These are phyloP conservation scores for Polietes domitor DNA, from an alignment of 2,888 invertebrate species.

Conservation along the genomic window DNA sequence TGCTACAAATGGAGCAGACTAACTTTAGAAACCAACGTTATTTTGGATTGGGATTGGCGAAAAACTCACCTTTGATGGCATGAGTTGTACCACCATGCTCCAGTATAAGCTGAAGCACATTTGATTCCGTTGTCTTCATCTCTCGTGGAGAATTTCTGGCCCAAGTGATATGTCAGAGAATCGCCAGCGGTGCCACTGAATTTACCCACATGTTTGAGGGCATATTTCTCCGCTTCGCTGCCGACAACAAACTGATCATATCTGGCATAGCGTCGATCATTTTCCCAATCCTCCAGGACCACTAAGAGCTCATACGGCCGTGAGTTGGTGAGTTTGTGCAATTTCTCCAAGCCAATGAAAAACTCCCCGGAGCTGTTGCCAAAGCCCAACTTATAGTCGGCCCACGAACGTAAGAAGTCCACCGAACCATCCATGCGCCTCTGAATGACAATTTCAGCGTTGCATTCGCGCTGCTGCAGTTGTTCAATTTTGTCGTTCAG, in stretches of 20 bases:
- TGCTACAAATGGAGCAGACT: too few species aligned
- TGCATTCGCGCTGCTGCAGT: background rate
- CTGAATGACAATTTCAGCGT: slow-evolving; percentile 83
- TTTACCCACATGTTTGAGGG: slow-evolving; percentile 84
- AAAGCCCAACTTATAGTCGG: slow-evolving; percentile 86
- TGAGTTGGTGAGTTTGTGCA: slow-evolving; percentile 81
- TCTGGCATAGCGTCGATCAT: slow-evolving; percentile 82
- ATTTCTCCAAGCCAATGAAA: slow-evolving; percentile 86
- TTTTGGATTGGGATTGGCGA: too few species aligned
- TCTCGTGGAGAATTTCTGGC: slow-evolving; percentile 85
- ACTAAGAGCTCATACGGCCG: slow-evolving; percentile 83
- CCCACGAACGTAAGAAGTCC: slow-evolving; percentile 85
- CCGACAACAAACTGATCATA: slow-evolving; percentile 86
- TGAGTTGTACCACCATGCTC: slow-evolving; percentile 88
- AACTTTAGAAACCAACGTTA: too few species aligned
- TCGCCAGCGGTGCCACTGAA: slow-evolving; percentile 86
- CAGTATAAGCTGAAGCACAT: slow-evolving; percentile 85
- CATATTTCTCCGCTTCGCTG: slow-evolving; percentile 84
- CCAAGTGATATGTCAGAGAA: slow-evolving; percentile 85
- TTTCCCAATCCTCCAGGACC: slow-evolving; percentile 84
- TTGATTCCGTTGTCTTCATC: slow-evolving; percentile 87
- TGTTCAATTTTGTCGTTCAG: background rate
- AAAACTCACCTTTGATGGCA: slow-evolving; percentile 84
- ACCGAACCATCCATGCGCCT: slow-evolving; percentile 85
- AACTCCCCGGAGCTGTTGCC: slow-evolving; percentile 86